phyloP scores from a whole-genome alignment of 2,797 vertebrate species.

The Lagodon rhomboides region DNA sequence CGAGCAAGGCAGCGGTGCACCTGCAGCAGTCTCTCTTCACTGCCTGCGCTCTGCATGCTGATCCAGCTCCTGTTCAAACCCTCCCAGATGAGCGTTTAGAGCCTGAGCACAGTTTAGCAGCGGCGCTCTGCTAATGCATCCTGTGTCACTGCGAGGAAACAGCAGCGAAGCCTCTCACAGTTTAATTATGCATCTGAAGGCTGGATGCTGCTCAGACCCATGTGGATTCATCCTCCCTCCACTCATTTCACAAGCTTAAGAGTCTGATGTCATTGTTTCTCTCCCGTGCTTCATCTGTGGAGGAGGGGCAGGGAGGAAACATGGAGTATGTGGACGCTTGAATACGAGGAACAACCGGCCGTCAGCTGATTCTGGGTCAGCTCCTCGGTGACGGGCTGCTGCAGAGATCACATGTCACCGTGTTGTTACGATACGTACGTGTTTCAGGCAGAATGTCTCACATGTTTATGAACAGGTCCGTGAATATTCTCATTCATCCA shows the following conservation, averaged over 20 bases:
- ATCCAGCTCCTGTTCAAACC: slow-evolving; percentile 10
- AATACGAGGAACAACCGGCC: neutral
- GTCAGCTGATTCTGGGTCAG: neutral
- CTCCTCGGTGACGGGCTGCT: too few relatives aligned
- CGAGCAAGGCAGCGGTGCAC: slow-evolving; percentile 30
- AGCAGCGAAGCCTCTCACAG: slow-evolving; percentile 42
- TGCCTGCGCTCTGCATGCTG: neutral
- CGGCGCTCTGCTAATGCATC: slow-evolving; percentile 29
- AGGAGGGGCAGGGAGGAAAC: neutral
- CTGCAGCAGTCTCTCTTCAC: neutral
- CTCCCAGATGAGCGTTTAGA: slow-evolving; percentile 51
- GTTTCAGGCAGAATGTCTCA: too few relatives aligned
- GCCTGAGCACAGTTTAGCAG: slow-evolving; percentile 37
- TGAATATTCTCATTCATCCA: too few relatives aligned
- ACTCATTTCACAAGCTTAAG: slow-evolving; percentile 13
- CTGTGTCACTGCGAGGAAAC: slow-evolving; percentile 36
- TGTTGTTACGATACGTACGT: too few relatives aligned
- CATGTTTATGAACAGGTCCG: too few relatives aligned
- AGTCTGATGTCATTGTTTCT: neutral
- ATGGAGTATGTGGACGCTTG: neutral
- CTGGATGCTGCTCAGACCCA: slow-evolving; percentile 4
- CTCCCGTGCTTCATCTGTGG: neutral
- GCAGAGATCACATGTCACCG: too few relatives aligned
- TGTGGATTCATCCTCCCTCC: slow-evolving; percentile 6
- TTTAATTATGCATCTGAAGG: slow-evolving; percentile 60